Conservation (phyloP, 2,113 vertebrate genomes). For the Peromyscus polionotus region DNA sequence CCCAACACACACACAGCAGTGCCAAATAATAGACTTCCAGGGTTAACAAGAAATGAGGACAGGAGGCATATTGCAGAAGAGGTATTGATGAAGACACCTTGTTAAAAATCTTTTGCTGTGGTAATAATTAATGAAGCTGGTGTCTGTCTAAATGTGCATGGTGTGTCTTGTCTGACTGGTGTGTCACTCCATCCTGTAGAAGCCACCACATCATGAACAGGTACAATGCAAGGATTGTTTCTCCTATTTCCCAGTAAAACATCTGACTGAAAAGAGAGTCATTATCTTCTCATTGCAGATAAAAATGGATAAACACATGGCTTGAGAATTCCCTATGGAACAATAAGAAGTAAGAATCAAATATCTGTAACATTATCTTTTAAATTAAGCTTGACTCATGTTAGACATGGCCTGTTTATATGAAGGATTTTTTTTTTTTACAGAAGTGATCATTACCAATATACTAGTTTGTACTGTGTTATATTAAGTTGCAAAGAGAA, state of each 20-base stretch:
- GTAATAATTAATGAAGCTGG: not conserved
- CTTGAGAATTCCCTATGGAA: not conserved
- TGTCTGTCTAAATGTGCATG: not conserved
- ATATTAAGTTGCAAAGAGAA: not conserved
- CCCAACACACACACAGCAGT: not conserved
- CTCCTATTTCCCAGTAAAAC: not conserved
- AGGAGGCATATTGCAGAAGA: not conserved
- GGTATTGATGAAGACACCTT: not conserved
- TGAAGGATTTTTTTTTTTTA: not conserved
- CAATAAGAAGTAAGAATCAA: constrained; percentile 6
- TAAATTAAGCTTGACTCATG: constrained; percentile 4
- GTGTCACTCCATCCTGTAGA: not conserved
- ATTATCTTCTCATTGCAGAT: not conserved
- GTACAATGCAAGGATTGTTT: not conserved
- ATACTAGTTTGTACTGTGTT: constrained; percentile 13
- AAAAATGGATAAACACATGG: not conserved
- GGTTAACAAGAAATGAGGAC: not conserved
- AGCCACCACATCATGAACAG: not conserved
- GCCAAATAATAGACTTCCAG: not conserved
- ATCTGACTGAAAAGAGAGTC: too few species aligned
- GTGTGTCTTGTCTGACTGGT: not conserved
- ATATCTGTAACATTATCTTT: not conserved
- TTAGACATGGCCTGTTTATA: not conserved
- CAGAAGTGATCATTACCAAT: not conserved
- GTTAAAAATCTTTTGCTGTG: not conserved